Evolutionary conservation across 2,797 vertebrate species (phyloP), one percentile per base, ranked within the genome.

Genomic region (Macrochelys suwanniensis): DNA sequence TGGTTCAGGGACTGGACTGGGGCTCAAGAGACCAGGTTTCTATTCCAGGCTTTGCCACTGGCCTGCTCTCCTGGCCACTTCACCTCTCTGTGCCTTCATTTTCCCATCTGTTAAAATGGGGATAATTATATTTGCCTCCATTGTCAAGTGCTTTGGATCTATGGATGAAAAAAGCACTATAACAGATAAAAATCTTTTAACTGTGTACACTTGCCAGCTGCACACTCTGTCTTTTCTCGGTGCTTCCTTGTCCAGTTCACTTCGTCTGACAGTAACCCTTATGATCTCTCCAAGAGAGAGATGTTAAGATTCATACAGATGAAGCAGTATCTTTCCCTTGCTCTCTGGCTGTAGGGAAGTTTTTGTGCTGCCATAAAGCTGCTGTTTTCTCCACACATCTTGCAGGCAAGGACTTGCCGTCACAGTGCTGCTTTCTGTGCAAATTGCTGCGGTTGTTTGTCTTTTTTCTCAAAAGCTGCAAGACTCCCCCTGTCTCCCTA

Each of bases 361-460:
- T 90, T 86, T 94, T 15, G 25, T 33, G 82, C 82, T 82, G 37
- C 76, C 80, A 1, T n/a, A 21, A 53, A 33, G 89, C 54, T 91
- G 78, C 87, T 49, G 53, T 37, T 71, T 42, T 71, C 37, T 71
- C n/a, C 11, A 23, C 59, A 19, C 42, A 3, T 1, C 0, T 77
- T 77, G 9, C 23, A 50, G 11, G 11, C 49, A 68, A 80, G 50
- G 47, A 37, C 16, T 47, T 33, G 28, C 33, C 15, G n/a, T 79
- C 26, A 15, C 19, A 47, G 15, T 45, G 76, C 47, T 88, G 71
- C 51, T 80, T 26, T 56, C 5, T 93, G 78, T 49, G 51, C 84
- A 23, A 0, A 0, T 59, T 74, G 2, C 2, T 89, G 21, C 4
- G 23, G 37, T 6, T 61, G 31, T 61, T 13, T 6, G 21, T 5